Conservation (phyloP, 2,888 invertebrate species). For the Ceriagrion tenellum region DNA sequence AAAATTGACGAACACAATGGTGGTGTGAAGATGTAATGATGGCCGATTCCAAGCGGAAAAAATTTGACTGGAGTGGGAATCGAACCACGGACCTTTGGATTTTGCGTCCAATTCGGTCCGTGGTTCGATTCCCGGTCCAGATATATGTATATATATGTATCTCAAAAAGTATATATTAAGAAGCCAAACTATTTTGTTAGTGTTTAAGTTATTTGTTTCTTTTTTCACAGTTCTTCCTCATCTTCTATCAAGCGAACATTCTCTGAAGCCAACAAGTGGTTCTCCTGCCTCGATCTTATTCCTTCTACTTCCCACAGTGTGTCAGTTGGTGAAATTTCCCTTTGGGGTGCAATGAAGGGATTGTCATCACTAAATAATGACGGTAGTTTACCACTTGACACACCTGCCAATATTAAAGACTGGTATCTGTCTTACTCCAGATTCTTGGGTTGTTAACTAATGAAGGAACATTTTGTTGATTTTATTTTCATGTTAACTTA, state of each 20-base stretch:
- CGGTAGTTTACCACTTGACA: neutral
- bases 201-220: too few species aligned
- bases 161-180: too few species aligned
- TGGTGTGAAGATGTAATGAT: too few species aligned
- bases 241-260: constrained; percentile 10
- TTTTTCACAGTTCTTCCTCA: constrained; percentile 17
- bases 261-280: neutral
- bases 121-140: too few species aligned
- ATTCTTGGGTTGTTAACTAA: constrained; percentile 24
- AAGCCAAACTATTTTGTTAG: too few species aligned
- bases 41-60: too few species aligned
- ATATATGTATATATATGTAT: too few species aligned
- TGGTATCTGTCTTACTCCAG: constrained; percentile 42
- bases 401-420: constrained; percentile 10
- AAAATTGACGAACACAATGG: too few species aligned
- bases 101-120: too few species aligned
- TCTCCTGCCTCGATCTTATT: constrained; percentile 34
- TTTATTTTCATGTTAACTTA: constrained; percentile 26
- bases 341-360: constrained; percentile 38
- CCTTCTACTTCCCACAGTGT: neutral
- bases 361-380: neutral
- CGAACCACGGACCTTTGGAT: too few species aligned
- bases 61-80: too few species aligned
- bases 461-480: neutral
- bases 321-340: constrained; percentile 1